Conservation (phyloP, 2,113 vertebrate genomes). For the Grammomys surdaster region DNA sequence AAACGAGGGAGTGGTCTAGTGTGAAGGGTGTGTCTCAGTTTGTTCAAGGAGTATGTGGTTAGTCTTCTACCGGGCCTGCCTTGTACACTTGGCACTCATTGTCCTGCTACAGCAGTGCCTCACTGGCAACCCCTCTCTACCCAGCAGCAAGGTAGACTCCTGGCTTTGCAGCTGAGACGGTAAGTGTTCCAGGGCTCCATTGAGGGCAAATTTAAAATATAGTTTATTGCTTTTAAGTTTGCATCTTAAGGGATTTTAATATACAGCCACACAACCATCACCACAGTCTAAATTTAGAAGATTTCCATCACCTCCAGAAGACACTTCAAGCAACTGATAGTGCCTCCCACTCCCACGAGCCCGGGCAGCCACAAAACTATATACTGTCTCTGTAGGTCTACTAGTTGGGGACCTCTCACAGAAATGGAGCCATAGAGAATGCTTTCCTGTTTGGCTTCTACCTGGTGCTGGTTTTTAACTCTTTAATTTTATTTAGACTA, state of each 20-base stretch:
- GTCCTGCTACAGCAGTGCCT: background rate
- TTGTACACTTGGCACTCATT: background rate
- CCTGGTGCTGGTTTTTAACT: background rate
- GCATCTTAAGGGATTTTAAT: background rate
- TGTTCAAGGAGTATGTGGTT: background rate
- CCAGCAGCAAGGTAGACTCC: background rate
- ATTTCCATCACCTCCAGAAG: background rate
- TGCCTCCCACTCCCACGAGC: background rate
- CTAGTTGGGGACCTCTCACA: background rate
- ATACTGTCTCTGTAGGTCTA: background rate
- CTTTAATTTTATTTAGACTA: conserved; percentile 57
- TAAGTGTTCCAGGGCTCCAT: background rate
- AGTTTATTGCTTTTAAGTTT: background rate
- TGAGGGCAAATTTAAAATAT: conserved; percentile 5
- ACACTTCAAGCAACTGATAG: background rate
- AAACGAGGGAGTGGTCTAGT: background rate
- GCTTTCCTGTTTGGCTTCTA: background rate
- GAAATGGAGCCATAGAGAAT: background rate
- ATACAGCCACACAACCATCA: background rate
- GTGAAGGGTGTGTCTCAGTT: background rate
- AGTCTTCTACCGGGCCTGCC: background rate
- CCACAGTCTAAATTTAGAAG: background rate
- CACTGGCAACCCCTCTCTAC: background rate
- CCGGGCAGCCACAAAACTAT: background rate
- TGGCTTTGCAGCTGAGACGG: background rate